These are phyloP conservation scores for Latrodectus hesperus DNA, from an alignment of 2,888 invertebrate genomes.

Conservation along the genomic window DNA sequence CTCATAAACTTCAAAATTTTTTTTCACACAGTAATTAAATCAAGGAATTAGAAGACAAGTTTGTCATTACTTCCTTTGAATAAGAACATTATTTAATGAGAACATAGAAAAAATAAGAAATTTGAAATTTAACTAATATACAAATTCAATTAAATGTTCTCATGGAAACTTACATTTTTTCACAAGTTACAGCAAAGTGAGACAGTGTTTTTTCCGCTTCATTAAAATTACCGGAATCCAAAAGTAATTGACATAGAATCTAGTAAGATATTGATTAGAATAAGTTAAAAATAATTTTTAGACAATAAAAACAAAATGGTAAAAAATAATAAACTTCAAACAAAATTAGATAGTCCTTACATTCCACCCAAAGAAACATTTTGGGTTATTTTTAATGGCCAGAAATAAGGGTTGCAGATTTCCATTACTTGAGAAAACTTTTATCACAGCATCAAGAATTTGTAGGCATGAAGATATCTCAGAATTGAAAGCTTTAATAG, in stretches of 20 bases:
- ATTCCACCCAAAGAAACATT: conserved; percentile 57
- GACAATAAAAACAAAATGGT: neutral
- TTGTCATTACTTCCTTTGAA: no score
- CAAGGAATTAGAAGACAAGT: no score
- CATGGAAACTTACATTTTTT: conserved; percentile 39
- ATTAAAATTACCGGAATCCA: conserved; percentile 38
- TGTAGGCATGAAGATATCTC: conserved; percentile 45
- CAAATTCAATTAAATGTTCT: no score
- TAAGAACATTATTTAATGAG: no score
- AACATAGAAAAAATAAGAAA: no score
- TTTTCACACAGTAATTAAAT: no score
- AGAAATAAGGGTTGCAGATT: conserved; percentile 45
- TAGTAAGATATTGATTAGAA: conserved; percentile 1
- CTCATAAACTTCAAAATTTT: no score
- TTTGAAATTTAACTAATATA: no score
- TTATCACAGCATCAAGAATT: conserved; percentile 48
- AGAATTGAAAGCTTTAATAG: conserved; percentile 40
- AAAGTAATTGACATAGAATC: conserved; percentile 39
- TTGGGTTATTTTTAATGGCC: conserved; percentile 55
- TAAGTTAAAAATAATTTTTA: neutral
- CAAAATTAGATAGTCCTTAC: conserved; percentile 21
- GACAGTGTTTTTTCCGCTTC: conserved; percentile 60
- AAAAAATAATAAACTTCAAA: conserved; percentile 7
- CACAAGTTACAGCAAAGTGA: conserved; percentile 38
- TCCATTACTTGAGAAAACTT: conserved; percentile 46